Conservation (phyloP, 2,888 invertebrate species). For the Clistopyga incitator region DNA sequence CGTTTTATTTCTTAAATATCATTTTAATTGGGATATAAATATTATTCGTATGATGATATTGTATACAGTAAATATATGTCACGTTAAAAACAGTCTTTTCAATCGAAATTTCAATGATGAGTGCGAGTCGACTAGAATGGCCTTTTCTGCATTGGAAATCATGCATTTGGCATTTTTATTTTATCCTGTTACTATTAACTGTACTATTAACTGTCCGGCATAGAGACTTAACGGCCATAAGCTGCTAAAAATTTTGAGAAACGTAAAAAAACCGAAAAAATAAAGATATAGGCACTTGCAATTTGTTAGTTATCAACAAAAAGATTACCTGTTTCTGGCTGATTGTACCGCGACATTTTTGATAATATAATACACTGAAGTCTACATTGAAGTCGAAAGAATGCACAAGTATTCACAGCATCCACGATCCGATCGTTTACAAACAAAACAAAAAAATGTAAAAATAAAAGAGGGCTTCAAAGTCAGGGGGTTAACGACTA, state of each 20-base stretch:
- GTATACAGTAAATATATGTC: constrained; percentile 81
- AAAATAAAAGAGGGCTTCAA: not conserved
- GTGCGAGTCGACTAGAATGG: not conserved
- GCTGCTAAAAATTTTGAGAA: not conserved
- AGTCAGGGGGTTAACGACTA: constrained; percentile 6
- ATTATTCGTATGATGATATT: constrained; percentile 78
- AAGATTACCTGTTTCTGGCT: too few relatives aligned
- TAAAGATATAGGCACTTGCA: too few relatives aligned
- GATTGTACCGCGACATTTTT: too few relatives aligned
- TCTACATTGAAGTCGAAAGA: too few relatives aligned
- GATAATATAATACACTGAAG: too few relatives aligned
- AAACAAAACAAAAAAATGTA: constrained; percentile 6
- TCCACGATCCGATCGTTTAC: constrained; percentile 7
- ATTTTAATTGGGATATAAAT: constrained; percentile 77
- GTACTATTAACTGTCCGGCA: too few relatives aligned
- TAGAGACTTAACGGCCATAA: not conserved
- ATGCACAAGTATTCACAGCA: constrained; percentile 13
- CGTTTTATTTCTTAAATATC: constrained; percentile 69
- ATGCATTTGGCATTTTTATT: not conserved
- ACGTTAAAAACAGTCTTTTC: constrained; percentile 72
- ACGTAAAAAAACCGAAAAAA: constrained; percentile 1
- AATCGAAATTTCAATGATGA: not conserved
- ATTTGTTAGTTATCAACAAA: too few relatives aligned
- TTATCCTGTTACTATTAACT: not conserved
- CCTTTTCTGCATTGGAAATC: not conserved